phyloP scores from a whole-genome alignment of 2,888 invertebrate genomes.

The Nycteola revayana region DNA sequence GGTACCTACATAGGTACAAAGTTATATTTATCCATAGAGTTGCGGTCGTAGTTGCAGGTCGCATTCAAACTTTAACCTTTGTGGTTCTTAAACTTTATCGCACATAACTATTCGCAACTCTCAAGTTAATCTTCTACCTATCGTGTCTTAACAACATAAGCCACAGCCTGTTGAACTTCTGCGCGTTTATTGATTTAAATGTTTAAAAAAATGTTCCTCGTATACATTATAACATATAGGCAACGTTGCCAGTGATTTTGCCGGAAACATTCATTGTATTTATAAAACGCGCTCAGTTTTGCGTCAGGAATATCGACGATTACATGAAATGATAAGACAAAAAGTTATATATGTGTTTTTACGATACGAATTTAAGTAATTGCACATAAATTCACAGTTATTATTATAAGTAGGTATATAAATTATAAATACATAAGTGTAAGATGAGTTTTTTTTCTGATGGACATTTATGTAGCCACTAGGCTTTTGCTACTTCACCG shows the following conservation, averaged over 20 bases:
- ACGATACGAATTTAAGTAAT: constrained; percentile 12
- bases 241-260: constrained; percentile 12
- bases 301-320: constrained; percentile 30
- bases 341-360: constrained; percentile 16
- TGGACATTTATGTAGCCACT: too few relatives aligned
- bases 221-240: too few relatives aligned
- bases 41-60: constrained; percentile 49
- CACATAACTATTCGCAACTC: constrained; percentile 43
- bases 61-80: constrained; percentile 56
- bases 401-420: too few relatives aligned
- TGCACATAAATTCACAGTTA: too few relatives aligned
- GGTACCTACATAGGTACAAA: too few relatives aligned
- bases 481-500: too few relatives aligned
- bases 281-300: constrained; percentile 18
- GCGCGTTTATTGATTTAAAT: too few relatives aligned
- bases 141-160: constrained; percentile 42
- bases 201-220: too few relatives aligned
- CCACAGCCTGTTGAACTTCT: constrained; percentile 41
- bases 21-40: too few relatives aligned
- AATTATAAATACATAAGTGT: too few relatives aligned
- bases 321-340: constrained; percentile 29
- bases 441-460: too few relatives aligned
- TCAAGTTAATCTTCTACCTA: constrained; percentile 51
- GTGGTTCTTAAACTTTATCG: constrained; percentile 55
- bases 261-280: constrained; percentile 20